A percentile compares a stretch with the other conserved stretches of the same genome.
phyloP scores from a whole-genome alignment of 2,888 invertebrate species.

The Drosophila aldrichi region DNA sequence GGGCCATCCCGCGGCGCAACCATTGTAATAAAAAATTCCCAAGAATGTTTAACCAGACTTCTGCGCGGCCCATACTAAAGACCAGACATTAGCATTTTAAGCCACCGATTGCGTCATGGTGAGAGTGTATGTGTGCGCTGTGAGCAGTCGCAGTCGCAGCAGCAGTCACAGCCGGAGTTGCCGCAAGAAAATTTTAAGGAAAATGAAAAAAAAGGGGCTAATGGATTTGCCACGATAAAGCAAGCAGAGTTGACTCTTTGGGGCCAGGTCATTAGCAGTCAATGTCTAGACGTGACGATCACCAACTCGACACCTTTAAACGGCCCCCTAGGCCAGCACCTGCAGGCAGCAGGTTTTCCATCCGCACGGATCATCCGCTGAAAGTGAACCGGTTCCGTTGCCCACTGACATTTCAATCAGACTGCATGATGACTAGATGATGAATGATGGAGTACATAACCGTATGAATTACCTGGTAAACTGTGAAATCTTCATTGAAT shows the following conservation, averaged over 20 bases:
- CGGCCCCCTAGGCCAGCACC: conserved; percentile 19
- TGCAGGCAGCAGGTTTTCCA: conserved; percentile 31
- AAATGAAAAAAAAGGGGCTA: neutral
- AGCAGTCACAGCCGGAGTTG: neutral
- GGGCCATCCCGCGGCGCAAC: conserved; percentile 23
- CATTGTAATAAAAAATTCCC: conserved; percentile 68
- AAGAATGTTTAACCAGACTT: conserved; percentile 50
- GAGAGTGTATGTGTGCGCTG: conserved; percentile 8
- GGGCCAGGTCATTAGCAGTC: conserved; percentile 49
- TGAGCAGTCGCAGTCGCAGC: neutral
- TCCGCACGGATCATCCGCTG: conserved; percentile 16
- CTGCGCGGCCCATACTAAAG: conserved; percentile 68
- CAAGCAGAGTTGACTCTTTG: conserved; percentile 10
- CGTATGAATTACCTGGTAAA: no score
- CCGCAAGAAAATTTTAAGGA: conserved; percentile 5
- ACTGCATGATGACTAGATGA: neutral
- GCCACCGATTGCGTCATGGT: conserved; percentile 56
- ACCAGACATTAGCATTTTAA: conserved; percentile 63
- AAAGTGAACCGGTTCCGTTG: conserved; percentile 36
- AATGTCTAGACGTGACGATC: conserved; percentile 39
- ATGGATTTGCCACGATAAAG: no score
- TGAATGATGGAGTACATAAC: no score
- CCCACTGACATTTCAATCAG: conserved; percentile 52
- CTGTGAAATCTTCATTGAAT: no score
- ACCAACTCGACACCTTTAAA: conserved; percentile 25